Percentiles rank a stretch among this genome's conserved stretches.
phyloP scores from a whole-genome alignment of 2,113 vertebrate genomes.

The Vidua chalybeata region DNA sequence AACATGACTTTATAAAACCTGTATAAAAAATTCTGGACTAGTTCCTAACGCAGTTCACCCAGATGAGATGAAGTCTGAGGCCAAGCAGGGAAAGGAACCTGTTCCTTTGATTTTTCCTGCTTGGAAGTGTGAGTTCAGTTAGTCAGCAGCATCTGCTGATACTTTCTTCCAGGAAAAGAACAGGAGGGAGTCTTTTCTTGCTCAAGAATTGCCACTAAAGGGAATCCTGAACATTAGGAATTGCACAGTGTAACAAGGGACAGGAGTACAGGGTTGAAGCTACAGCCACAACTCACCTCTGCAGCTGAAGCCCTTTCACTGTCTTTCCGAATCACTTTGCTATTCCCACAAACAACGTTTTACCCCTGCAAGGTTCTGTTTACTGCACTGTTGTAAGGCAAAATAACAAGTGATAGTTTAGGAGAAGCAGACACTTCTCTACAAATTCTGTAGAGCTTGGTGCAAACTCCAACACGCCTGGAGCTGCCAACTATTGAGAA shows the following conservation, averaged over 20 bases:
- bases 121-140: neutral
- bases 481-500: constrained; percentile 6
- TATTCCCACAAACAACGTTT: neutral
- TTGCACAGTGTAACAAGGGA: neutral
- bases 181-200: neutral
- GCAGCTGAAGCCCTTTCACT: neutral
- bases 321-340: neutral
- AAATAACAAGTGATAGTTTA: neutral
- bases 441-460: neutral
- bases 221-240: neutral
- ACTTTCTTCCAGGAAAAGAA: neutral
- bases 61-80: neutral
- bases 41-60: neutral
- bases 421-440: neutral
- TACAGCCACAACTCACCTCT: neutral
- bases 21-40: neutral
- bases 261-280: neutral
- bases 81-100: neutral
- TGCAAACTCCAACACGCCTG: neutral
- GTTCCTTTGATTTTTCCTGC: neutral
- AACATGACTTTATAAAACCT: neutral
- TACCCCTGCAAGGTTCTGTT: neutral
- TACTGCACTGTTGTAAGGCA: neutral
- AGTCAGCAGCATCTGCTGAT: neutral
- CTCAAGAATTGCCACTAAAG: fast-evolving